Base-by-base conservation (phyloP, 2,797 vertebrate genomes). In the Lagorchestes hirsutus region DNA sequence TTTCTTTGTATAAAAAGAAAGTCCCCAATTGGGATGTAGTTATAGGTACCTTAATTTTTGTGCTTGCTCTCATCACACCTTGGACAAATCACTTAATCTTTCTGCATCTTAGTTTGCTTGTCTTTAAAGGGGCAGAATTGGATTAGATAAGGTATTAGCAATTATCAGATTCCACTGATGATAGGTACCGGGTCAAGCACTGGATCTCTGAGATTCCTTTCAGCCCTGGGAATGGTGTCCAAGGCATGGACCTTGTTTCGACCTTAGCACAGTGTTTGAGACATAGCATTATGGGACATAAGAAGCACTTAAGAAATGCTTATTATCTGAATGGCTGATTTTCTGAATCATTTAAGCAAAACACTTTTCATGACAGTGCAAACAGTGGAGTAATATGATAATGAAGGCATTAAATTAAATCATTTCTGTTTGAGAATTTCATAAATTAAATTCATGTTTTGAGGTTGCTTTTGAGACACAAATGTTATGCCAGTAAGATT, bases 381-480 rank as follows among this genome's bases (percentile, higher is more conserved):
- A 40, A 40, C 74, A 82, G 1, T 95, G 92, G 94, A 93, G 54
- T 92, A 91, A 92, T 62, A 40, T 82, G 56, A 55, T 93, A 94
- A 94, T 90, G 59, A 95, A 22, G 92, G 95, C 31, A 24, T 55
- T 92, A 94, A 96, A 90, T 22, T 90, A 29, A 62, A 6, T 62
- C n/a, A 96, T 92, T 94, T 94, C 57, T 96, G 0, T 46, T 59
- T 59, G 4, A 74, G n/a, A 82, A 92, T 96, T 97, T 96, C 2
- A 92, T 56, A 96, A 90, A 29, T 92, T 95, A 14, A 94, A 67
- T 97, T 97, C 93, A 14, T 92, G 4, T 93, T 96, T 97, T 54
- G 95, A n/a, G 34, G 27, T 93, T 92, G 91, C 52, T 94, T 95
- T 96, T n/a, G 92, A 59, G 34, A 91, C 90, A 90, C 90, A 92